Base-by-base conservation (phyloP, 2,797 vertebrate species). In the Syngnathus rostellatus region DNA sequence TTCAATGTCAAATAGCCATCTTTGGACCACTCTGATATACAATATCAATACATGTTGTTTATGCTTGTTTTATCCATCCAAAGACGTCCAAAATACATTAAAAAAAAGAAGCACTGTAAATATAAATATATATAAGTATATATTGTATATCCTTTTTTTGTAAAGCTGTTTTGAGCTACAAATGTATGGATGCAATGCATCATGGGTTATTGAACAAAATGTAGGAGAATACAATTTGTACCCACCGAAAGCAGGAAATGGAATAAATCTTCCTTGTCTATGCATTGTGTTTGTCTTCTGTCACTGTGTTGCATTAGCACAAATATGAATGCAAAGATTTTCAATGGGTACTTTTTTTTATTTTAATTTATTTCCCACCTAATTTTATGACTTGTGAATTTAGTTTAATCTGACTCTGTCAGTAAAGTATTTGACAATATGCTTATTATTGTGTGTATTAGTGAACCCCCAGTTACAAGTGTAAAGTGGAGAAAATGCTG, bases 181-280 rank as follows among this genome's bases (percentile, higher is more conserved):
- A 87, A 84, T 77, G 87, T 90, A 91, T 87, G 87, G 92, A 93
- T 92, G 90, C 91, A 92, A 92, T 92, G 91, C 91, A 92, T 92
- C 92, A 88, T 88, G 87, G 88, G 88, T 89, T 89, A 89, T 76
- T 85, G 79, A 87, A 86, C 77, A 89, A 87, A 80, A 84, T 81
- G 78, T 85, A 79, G 82, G 79, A 87, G 86, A 86, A 85, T 81
- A 80, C 67, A 78, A 80, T 81, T 92, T 92, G 88, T 92, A 91
- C 85, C 80, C 88, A 84, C 84, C 1, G 37, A n/a, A 80, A 85
- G 87, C 85, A 89, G 84, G 85, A 89, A 90, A 83, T 84, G 41
- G 89, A 92, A 90, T 90, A 88, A 90, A 93, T 89, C 80, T 85
- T 91, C 87, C 90, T 91, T 92, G 92, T 92, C 92, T 92, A 93